Base-by-base conservation (phyloP, 2,113 vertebrate genomes). In the Amphiprion ocellaris region DNA sequence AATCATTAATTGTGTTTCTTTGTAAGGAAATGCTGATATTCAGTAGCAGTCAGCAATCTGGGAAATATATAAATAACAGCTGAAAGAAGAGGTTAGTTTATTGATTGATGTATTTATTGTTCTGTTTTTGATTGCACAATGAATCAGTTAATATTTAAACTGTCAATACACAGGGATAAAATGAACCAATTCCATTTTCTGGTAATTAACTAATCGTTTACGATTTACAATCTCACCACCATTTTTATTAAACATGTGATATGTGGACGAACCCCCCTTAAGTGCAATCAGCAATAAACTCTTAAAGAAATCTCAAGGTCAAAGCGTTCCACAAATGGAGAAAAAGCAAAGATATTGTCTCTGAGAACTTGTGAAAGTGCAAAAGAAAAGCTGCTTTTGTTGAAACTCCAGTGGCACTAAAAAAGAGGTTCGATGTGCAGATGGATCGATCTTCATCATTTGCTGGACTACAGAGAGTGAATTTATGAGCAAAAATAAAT, bases 391-490 rank as follows among this genome's bases (percentile, higher is more conserved):
- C 70, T 89, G 56, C 58, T 64, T 81, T 75, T 58, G 65, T 59
- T 73, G 53, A 84, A 88, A 86, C 52, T 74, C 76, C 74, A n/a
- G 65, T 55, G 69, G 62, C 49, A 70, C 74, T 56, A 89, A 89
- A 82, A 85, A 89, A 87, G 37, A 30, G 61, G 64, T 74, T 68
- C 52, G 0, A 70, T 71, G 80, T 46, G 23, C 24, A 55, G 68
- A 81, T 50, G 78, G 77, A 91, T 93, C 87, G 64, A 93, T 83
- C 60, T 26, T 83, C 82, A 85, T 92, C 89, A 91, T 92, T 89
- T 90, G 88, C 83, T 84, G 66, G 87, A 75, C 60, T 70, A 83
- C 69, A 84, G 21, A 77, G 58, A 56, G 74, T 85, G 71, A 82
- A 84, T 81, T 66, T 81, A 86, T 87, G 71, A 90, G 60, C 59